These are phyloP conservation scores for Hydroisotoma schaefferi DNA, from an alignment of 2,888 invertebrate species.

Conservation along the genomic window DNA sequence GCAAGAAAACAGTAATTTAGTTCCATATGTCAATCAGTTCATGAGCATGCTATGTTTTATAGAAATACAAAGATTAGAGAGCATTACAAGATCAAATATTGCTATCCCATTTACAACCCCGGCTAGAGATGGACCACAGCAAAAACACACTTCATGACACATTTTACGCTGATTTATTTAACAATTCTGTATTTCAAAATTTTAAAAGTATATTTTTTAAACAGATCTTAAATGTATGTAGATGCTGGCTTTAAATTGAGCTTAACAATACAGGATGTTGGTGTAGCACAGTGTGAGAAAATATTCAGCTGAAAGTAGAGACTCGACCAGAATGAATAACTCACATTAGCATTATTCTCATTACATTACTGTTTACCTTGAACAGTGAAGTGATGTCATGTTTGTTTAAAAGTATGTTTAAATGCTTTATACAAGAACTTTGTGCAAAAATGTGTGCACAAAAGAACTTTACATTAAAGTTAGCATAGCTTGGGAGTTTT, in stretches of 20 bases:
- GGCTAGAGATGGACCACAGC: slow-evolving; percentile 18
- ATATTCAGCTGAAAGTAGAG: background rate
- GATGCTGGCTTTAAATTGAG: background rate
- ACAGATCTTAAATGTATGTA: no score
- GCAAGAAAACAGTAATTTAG: background rate
- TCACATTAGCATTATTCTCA: background rate
- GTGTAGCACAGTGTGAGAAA: background rate
- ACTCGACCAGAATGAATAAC: background rate
- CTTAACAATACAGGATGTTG: background rate
- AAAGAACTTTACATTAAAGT: no score
- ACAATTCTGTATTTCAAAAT: background rate
- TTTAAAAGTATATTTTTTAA: background rate
- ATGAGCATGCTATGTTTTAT: no score
- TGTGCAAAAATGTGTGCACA: no score
- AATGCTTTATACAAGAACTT: no score
- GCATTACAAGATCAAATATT: slow-evolving; percentile 28
- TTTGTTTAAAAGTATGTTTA: no score
- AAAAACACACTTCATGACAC: slow-evolving; percentile 11
- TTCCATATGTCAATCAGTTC: no score
- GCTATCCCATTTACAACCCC: slow-evolving; percentile 15
- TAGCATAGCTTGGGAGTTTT: no score
- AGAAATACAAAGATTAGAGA: no score
- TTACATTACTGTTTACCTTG: background rate
- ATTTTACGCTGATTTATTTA: background rate
- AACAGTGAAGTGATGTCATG: background rate